Evolutionary conservation across 2,888 invertebrate species (phyloP).

Genomic region (Cotesia congregata): DNA sequence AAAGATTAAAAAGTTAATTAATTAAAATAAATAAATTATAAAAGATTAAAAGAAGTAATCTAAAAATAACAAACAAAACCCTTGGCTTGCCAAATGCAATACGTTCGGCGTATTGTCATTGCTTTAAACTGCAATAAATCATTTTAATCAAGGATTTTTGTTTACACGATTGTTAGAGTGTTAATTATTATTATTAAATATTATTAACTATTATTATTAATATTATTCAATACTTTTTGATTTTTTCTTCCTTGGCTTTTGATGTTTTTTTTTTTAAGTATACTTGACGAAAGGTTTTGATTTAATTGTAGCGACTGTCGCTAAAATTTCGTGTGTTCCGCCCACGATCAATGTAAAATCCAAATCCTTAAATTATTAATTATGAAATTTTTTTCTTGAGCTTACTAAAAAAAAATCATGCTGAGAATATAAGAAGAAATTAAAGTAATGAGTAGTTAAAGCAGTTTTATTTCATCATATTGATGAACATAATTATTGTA

Average conservation of each 20-base stretch:
- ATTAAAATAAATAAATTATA: slow-evolving; percentile 35
- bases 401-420: not conserved
- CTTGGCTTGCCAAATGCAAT: slow-evolving; percentile 19
- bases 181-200: not conserved
- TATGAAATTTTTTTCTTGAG: not conserved
- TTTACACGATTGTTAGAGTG: slow-evolving; percentile 38
- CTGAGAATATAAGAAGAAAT: slow-evolving; percentile 5
- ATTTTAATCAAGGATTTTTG: not conserved
- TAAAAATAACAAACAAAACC: slow-evolving; percentile 5
- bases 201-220: not conserved
- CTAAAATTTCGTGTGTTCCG: slow-evolving; percentile 12
- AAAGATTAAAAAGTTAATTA: slow-evolving; percentile 31
- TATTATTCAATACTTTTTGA: slow-evolving; percentile 13
- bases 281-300: not conserved
- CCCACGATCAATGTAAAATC: slow-evolving; percentile 31
- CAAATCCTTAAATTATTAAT: not conserved
- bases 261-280: not conserved
- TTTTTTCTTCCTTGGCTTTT: slow-evolving; percentile 7
- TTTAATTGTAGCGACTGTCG: slow-evolving; percentile 1
- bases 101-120: not conserved
- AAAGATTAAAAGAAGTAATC: slow-evolving; percentile 5
- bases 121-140: slow-evolving; percentile 5
- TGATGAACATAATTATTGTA: slow-evolving; percentile 33
- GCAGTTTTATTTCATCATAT: slow-evolving; percentile 31
- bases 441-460: slow-evolving; percentile 23